These are phyloP conservation scores for Trachelus iudaicus DNA, from an alignment of 2,888 invertebrate species.

Conservation along the genomic window DNA sequence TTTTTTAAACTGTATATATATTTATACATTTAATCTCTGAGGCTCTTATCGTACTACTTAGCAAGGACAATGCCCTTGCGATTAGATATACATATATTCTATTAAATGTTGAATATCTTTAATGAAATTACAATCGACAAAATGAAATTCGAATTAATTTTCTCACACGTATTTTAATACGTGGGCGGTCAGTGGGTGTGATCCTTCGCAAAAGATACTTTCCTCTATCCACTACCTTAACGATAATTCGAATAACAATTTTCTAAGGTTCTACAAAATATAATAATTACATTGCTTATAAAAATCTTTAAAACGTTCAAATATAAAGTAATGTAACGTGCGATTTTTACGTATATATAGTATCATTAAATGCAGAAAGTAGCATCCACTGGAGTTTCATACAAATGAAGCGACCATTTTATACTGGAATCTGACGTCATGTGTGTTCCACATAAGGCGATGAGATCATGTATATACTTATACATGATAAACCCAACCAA, in stretches of 20 bases:
- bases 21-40: too few relatives aligned
- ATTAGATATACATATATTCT: neutral
- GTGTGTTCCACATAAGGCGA: slow-evolving; percentile 20
- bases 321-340: neutral
- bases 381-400: neutral
- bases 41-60: neutral
- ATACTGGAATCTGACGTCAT: neutral
- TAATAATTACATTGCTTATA: neutral
- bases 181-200: neutral
- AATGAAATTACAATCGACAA: neutral
- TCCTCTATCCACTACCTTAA: neutral
- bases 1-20: too few relatives aligned
- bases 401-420: neutral
- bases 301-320: neutral
- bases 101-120: neutral
- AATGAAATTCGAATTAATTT: neutral
- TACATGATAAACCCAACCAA: neutral
- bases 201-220: neutral
- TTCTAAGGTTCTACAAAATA: neutral
- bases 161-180: neutral
- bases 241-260: neutral
- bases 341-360: neutral
- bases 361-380: neutral
- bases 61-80: neutral
- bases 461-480: slow-evolving; percentile 17